Conservation (phyloP, 2,888 invertebrate species). For the Carcina quercana region DNA sequence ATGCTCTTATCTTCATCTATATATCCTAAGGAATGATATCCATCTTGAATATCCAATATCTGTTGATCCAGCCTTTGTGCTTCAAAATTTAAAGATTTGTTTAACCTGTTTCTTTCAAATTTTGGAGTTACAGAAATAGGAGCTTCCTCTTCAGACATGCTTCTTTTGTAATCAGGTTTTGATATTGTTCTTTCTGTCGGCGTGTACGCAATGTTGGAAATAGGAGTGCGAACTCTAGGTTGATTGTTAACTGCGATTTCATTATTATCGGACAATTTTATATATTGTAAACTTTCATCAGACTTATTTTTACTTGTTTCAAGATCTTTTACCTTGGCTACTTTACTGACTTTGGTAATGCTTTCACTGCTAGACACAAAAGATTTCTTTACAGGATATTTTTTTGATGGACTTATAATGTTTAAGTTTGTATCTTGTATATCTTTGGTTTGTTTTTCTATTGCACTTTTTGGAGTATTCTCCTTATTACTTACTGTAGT, state of each 20-base stretch:
- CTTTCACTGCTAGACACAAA: constrained; percentile 56
- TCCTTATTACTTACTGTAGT: constrained; percentile 44
- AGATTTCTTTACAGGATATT: constrained; percentile 60
- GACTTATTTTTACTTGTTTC: constrained; percentile 60
- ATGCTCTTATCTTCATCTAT: constrained; percentile 53
- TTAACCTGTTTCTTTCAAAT: constrained; percentile 65
- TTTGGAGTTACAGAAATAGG: constrained; percentile 52
- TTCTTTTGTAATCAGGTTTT: constrained; percentile 49
- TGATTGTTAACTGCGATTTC: constrained; percentile 68
- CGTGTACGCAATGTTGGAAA: constrained; percentile 59
- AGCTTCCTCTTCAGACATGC: constrained; percentile 50
- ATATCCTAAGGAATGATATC: constrained; percentile 60
- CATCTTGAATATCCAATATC: constrained; percentile 66
- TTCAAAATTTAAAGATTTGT: constrained; percentile 66
- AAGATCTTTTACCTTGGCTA: constrained; percentile 64
- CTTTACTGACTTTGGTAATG: constrained; percentile 53
- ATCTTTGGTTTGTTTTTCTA: constrained; percentile 65
- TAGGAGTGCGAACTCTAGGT: constrained; percentile 64
- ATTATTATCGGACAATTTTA: constrained; percentile 59
- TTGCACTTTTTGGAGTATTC: constrained; percentile 55
- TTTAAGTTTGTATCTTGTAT: constrained; percentile 55
- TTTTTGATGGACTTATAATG: constrained; percentile 64
- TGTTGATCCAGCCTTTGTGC: constrained; percentile 65
- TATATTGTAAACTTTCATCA: constrained; percentile 61
- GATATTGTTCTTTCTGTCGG: constrained; percentile 47